Conservation (phyloP, 2,113 vertebrate species). For the Menura novaehollandiae region DNA sequence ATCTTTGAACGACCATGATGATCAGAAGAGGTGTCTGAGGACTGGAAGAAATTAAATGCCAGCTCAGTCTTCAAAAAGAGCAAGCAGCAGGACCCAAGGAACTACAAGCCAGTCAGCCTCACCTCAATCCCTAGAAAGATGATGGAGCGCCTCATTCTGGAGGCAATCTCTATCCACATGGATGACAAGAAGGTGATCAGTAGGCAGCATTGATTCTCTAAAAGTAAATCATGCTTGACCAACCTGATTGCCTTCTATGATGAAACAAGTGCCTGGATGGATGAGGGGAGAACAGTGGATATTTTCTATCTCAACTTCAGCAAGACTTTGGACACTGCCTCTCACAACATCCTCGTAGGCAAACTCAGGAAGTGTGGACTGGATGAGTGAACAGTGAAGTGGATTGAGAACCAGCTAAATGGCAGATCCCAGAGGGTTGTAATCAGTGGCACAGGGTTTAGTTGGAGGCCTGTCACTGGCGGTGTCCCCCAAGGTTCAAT, state of each 20-base stretch:
- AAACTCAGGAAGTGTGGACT: neutral
- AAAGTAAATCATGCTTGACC: neutral
- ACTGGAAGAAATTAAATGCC: neutral
- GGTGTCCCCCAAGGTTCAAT: too few species aligned
- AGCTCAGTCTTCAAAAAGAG: neutral
- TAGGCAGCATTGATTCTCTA: neutral
- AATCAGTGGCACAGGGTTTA: neutral
- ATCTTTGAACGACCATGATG: neutral
- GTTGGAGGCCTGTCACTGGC: fast-evolving
- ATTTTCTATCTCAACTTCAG: neutral
- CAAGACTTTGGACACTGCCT: neutral
- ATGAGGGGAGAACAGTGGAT: neutral
- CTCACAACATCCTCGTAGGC: neutral
- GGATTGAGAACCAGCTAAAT: neutral
- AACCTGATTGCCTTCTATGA: neutral
- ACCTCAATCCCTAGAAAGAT: neutral
- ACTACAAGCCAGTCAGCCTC: neutral
- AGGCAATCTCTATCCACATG: neutral
- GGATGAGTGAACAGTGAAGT: neutral
- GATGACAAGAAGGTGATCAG: neutral
- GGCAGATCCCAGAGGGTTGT: neutral
- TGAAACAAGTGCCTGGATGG: neutral
- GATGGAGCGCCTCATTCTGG: neutral
- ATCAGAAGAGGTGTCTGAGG: neutral
- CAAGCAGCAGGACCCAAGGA: neutral